Evolutionary conservation across 2,113 vertebrate species (phyloP).

Genomic region (Copsychus sechellarum): DNA sequence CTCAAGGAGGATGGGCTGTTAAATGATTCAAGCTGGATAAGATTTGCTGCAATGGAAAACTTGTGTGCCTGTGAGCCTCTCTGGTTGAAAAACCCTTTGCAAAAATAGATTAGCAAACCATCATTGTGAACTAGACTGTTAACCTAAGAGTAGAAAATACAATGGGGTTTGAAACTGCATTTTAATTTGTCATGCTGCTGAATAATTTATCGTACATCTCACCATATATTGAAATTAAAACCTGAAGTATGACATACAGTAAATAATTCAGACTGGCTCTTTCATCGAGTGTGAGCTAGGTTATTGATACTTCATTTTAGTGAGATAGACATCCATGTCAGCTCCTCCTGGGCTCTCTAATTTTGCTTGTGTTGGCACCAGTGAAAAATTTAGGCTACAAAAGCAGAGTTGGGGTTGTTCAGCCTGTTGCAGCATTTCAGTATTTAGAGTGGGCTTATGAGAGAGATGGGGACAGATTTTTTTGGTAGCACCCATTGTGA

Average conservation of each 20-base stretch:
- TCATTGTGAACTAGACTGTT: neutral
- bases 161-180: neutral
- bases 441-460: neutral
- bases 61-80: neutral
- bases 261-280: conserved; percentile 77
- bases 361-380: neutral
- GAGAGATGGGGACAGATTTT: neutral
- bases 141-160: neutral
- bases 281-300: conserved; percentile 72
- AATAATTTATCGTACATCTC: conserved; percentile 55
- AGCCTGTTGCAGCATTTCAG: neutral
- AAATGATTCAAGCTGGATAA: conserved; percentile 50
- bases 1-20: conserved; percentile 29
- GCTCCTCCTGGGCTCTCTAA: neutral
- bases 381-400: neutral
- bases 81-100: neutral
- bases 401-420: neutral
- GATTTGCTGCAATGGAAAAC: conserved; percentile 42
- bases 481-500: neutral
- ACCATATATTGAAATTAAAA: conserved; percentile 65
- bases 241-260: conserved; percentile 76
- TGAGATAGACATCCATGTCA: neutral
- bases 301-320: conserved; percentile 73
- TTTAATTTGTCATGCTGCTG: conserved; percentile 41
- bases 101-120: neutral